Base-by-base conservation (phyloP, 2,888 invertebrate genomes). In the Xestia sexstrigata region DNA sequence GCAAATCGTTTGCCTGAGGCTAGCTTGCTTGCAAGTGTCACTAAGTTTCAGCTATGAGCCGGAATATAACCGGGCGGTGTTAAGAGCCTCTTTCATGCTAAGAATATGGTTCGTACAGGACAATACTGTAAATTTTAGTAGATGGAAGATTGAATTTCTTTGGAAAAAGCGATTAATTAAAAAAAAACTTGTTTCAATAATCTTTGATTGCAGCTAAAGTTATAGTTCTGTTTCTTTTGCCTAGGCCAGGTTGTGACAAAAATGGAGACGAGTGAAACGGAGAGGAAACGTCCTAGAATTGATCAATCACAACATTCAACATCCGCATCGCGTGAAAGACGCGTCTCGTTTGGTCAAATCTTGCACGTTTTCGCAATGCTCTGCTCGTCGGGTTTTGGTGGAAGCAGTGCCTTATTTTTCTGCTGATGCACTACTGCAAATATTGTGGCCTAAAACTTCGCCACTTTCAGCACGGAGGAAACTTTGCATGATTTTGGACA, bases 1-100 rank as follows among this genome's bases (percentile, higher is more conserved):
- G 87, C 89, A 88, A 87, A 87, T 88, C 45, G 26, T 45, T 74
- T 49, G 77, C 58, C 26, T 9, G 45, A 17, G 73, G 73, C 71
- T 60, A n/a, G 83, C 74, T 74, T 58, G 83, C 74, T 74, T 65
- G 67, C 68, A 58, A 83, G 86, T 84, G 84, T 70, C 83, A 73
- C 79, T 67, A 47, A 74, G 55, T 78, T 62, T 30, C 35, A 39
- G 13, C 47, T 39, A 20, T 11, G 23, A 45, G 63, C 26, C 30
- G 30, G 63, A 23, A 58, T 55, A 76, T 47, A 52, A 58, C n/a
- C 17, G 30, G 2, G 17, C 26, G 60, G 3, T 20, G 55, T 68
- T 26, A 78, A 69, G 55, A 55, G 63, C 15, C 58, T 60, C 66
- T 80, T 70, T 70, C 52, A 79, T 47, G 55, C 45, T 35, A 23